Conservation (phyloP, 2,113 vertebrate species). For the Labeo catla region DNA sequence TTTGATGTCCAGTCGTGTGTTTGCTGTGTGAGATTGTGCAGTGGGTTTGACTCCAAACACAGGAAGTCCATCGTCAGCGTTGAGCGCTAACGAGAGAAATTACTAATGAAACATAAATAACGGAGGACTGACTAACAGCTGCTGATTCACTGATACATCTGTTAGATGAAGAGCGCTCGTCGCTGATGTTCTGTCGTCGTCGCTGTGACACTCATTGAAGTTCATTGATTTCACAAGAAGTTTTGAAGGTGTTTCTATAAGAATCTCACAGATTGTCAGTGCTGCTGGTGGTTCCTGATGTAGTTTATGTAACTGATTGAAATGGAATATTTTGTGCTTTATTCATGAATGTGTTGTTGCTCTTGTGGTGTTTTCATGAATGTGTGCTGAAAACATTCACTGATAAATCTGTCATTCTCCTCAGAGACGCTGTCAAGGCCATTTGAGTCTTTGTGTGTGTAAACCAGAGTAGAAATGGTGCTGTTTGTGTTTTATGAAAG, state of each 20-base stretch:
- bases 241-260: not conserved
- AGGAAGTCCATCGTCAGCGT: not conserved
- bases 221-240: too few relatives aligned
- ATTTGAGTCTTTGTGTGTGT: not conserved
- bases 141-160: not conserved
- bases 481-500: too few relatives aligned
- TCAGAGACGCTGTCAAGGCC: not conserved
- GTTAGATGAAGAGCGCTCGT: not conserved
- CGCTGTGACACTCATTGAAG: not conserved
- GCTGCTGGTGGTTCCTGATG: not conserved
- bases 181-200: not conserved
- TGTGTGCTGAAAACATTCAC: not conserved
- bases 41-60: not conserved
- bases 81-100: not conserved
- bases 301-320: not conserved
- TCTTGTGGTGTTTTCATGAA: too few relatives aligned
- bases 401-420: not conserved
- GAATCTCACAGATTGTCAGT: too few relatives aligned
- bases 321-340: not conserved
- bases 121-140: not conserved
- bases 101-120: not conserved
- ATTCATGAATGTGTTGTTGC: not conserved
- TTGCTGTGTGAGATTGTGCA: not conserved
- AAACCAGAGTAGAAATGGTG: too few relatives aligned
- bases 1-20: not conserved